Percentiles rank a stretch among this genome's conserved stretches.
phyloP scores from a whole-genome alignment of 2,113 vertebrate species.

The Daphoenositta chrysoptera region DNA sequence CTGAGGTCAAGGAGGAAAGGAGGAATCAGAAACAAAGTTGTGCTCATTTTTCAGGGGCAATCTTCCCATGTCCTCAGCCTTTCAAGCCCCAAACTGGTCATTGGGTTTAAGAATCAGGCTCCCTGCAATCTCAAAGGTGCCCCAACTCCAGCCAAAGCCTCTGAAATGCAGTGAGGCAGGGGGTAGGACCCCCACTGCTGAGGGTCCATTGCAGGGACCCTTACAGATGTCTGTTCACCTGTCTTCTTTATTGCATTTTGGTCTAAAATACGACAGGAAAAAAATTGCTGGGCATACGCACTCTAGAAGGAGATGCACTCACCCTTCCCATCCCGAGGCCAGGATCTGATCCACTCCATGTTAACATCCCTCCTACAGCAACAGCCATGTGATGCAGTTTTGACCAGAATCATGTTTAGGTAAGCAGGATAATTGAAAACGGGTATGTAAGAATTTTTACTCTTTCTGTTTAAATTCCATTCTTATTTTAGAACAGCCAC shows the following conservation, averaged over 20 bases:
- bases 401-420: background rate
- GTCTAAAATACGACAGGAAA: background rate
- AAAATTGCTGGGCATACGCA: background rate
- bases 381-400: background rate
- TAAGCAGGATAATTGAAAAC: background rate
- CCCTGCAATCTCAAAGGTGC: background rate
- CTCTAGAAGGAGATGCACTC: background rate
- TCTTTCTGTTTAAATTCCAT: background rate
- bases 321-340: accelerated
- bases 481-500: background rate
- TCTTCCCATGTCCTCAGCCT: background rate
- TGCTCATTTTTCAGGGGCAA: background rate
- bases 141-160: background rate
- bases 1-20: background rate
- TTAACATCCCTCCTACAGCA: background rate
- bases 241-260: background rate
- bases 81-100: background rate
- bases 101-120: background rate
- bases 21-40: background rate
- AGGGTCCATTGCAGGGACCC: background rate
- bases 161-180: background rate
- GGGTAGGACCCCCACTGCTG: accelerated
- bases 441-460: background rate
- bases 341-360: background rate
- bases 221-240: background rate